Base-by-base conservation (phyloP, 2,113 vertebrate species). In the Tyrannus savana region DNA sequence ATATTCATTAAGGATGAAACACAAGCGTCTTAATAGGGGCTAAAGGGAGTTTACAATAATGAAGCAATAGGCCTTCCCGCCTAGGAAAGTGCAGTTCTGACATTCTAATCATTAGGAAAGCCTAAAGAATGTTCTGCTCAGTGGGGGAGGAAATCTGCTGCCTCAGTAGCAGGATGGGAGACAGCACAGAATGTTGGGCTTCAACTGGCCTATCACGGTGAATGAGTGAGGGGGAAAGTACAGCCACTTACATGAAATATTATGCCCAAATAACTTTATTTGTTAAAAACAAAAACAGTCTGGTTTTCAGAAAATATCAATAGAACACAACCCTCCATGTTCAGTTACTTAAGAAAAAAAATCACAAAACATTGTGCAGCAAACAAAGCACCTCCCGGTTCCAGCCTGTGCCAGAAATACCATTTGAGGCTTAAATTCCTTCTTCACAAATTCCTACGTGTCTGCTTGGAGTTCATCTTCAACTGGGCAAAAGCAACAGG, bases 71-170 rank as follows among this genome's bases (percentile, higher is more conserved):
- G 71, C 93, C 89, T 97, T 96, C 85, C 95, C 50, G 72, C 46
- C 90, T 93, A 96, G 91, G 76, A 96, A 96, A 88, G 80, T 91
- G 82, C 84, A 86, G 75, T 56, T 95, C 93, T 82, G 90, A 96
- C 91, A 97, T 59, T 52, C 19, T 7, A 75, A 83, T 95, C 95
- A 97, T 97, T 96, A 97, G 49, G 78, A 95, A 89, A 96, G 81
- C 64, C 92, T 92, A 66, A 90, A 87, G 94, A 97, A 96, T 25
- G 89, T 71, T 94, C 74, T 49, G 62, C 95, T 92, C 97, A 60
- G 81, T 18, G 5, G 86, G 91, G 91, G 79, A 95, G 74, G 71
- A 96, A 91, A 68, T 62, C 86, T 68, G 62, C 77, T 75, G 94
- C 94, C 91, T 93, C 27, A 56, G 72, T 84, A 12, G 19, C 86